phyloP scores from a whole-genome alignment of 2,113 vertebrate species.

The Rattus rattus region DNA sequence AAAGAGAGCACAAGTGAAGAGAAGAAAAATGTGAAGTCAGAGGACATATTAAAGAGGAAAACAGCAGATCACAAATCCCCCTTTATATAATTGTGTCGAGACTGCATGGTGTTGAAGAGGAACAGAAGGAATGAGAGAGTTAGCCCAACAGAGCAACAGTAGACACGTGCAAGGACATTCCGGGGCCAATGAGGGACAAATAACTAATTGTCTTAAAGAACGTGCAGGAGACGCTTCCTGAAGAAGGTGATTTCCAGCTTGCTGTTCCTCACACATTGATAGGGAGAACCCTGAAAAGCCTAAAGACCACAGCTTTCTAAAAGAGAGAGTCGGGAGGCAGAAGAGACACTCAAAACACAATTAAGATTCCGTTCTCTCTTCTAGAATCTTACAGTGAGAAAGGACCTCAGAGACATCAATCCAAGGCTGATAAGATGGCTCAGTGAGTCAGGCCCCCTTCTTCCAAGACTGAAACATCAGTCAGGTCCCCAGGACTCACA shows the following conservation, averaged over 20 bases:
- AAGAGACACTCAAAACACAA: not conserved
- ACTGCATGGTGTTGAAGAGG: not conserved
- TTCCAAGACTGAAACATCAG: not conserved
- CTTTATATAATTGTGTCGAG: not conserved
- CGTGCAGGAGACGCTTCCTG: not conserved
- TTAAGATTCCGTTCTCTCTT: not conserved
- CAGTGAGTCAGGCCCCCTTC: not conserved
- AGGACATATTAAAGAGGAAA: not conserved
- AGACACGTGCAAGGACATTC: not conserved
- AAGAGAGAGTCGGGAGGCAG: not conserved
- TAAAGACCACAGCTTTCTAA: not conserved
- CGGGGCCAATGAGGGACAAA: not conserved
- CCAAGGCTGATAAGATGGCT: not conserved
- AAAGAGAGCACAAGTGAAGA: not conserved
- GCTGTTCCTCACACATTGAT: not conserved
- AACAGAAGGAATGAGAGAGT: not conserved
- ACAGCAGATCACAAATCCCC: not conserved
- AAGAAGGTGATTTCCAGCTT: not conserved
- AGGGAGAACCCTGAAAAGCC: not conserved
- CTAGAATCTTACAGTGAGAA: slow-evolving; percentile 6
- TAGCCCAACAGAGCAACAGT: not conserved
- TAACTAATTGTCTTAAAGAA: not conserved
- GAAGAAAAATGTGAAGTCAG: not conserved
- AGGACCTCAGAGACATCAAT: not conserved
- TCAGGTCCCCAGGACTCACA: not conserved